Evolutionary conservation across 1,140 invertebrate genomes (phyloP).

Genomic region (Atopsyche davidsoni): DNA sequence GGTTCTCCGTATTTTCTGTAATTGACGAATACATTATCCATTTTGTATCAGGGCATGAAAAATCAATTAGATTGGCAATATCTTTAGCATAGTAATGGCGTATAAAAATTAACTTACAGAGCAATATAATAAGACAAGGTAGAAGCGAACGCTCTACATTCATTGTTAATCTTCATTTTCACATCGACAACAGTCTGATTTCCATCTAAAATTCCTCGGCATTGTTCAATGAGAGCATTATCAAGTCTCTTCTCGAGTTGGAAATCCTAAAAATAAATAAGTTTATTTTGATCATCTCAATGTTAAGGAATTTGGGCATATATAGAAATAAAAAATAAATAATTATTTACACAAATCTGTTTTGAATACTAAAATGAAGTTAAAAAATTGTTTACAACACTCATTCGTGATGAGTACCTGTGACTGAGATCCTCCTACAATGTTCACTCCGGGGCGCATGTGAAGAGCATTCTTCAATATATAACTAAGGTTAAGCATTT

Average conservation of each 20-base stretch:
- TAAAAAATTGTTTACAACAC: neutral
- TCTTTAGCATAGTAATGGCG: too few species aligned
- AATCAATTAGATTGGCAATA: too few species aligned
- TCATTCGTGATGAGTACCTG: too few species aligned
- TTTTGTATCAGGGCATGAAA: too few species aligned
- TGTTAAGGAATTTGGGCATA: too few species aligned
- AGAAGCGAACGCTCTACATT: conserved; percentile 86
- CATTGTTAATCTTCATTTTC: conserved; percentile 81
- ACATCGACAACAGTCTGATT: conserved; percentile 61
- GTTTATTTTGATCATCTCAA: too few species aligned
- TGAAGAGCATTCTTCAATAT: conserved; percentile 86
- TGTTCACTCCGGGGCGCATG: conserved; percentile 84
- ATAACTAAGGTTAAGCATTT: conserved; percentile 74
- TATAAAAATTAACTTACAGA: conserved; percentile 55
- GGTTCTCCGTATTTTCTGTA: conserved; percentile 79
- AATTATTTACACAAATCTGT: too few species aligned
- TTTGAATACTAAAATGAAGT: conserved; percentile 15
- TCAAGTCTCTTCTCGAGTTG: conserved; percentile 85
- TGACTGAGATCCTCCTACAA: conserved; percentile 78
- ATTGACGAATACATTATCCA: conserved; percentile 28
- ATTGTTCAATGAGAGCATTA: conserved; percentile 73
- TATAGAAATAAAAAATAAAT: too few species aligned
- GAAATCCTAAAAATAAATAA: conserved; percentile 66
- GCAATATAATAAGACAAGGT: conserved; percentile 94
- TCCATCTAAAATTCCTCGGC: conserved; percentile 70